Base-by-base conservation (phyloP, 2,888 invertebrate genomes). In the Archips xylosteana region DNA sequence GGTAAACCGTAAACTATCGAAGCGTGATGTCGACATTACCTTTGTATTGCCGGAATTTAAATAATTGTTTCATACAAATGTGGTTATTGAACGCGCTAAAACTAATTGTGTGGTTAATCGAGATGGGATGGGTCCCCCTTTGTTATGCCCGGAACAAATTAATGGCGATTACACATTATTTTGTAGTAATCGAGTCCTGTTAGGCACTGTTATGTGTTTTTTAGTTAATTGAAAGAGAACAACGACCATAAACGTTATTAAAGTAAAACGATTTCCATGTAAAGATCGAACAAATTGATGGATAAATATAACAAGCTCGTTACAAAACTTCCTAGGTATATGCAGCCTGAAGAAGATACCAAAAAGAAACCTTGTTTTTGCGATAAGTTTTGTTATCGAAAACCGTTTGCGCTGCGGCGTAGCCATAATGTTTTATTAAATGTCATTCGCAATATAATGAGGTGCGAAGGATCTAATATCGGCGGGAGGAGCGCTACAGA, bases 371-470 rank as follows among this genome's bases (percentile, higher is more conserved):
- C 36, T 65, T 15, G 62, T 60, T 61, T 49, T 68, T 70, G 34
- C 42, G 69, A 64, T 59, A 65, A 63, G 69, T 65, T 69, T 70
- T 54, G 69, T 90, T 91, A 93, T 92, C 91, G 89, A 90, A 89
- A 90, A 89, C 81, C 89, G 87, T 89, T 89, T 84, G 84, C 80
- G 83, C 85, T 80, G 84, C 85, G 85, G 63, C 72, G 88, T 84
- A 87, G 83, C 88, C 90, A 90, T 93, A 94, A 93, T 92, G 92
- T 92, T 93, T 92, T 94, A 94, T 94, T 92, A 94, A 93, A 94
- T 91, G 94, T 92, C 94, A 92, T 92, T 92, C 92, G 89, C 93
- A 90, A 91, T 91, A 92, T 93, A 94, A 94, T 94, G 94, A 94
- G 94, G 92, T 92, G 92, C 89, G 90, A 88, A 90, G 90, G 90